These are phyloP conservation scores for Lacerta agilis DNA, from an alignment of 2,797 vertebrate species.

Conservation along the genomic window DNA sequence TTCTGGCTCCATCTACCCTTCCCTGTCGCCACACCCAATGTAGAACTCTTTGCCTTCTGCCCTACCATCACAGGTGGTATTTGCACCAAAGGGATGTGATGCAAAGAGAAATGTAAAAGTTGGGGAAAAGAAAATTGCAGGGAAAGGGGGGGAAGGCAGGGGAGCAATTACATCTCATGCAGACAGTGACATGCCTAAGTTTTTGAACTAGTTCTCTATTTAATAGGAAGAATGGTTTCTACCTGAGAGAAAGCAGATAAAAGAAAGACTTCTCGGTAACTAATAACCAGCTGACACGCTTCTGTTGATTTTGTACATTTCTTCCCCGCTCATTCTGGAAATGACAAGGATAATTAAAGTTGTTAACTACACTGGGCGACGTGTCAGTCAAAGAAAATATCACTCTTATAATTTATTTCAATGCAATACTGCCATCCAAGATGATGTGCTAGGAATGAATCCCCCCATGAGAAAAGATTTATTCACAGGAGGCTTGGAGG, in stretches of 20 bases:
- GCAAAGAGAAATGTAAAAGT: constrained; percentile 49
- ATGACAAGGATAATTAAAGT: constrained; percentile 77
- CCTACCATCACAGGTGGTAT: too few relatives aligned
- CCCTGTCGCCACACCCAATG: fast-evolving
- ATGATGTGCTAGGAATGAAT: constrained; percentile 68
- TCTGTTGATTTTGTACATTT: constrained; percentile 70
- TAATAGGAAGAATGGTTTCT: constrained; percentile 64
- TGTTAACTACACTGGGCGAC: constrained; percentile 71
- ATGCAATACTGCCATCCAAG: constrained; percentile 45
- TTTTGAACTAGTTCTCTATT: constrained; percentile 56
- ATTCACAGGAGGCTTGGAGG: constrained; percentile 40
- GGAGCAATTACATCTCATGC: constrained; percentile 65
- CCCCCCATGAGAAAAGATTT: constrained; percentile 60
- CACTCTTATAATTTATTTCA: constrained; percentile 65
- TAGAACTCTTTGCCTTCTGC: too few relatives aligned
- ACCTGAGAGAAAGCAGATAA: constrained; percentile 65
- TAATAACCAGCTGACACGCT: constrained; percentile 73
- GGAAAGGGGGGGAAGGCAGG: constrained; percentile 52
- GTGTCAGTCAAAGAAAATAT: constrained; percentile 73
- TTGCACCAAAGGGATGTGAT: not conserved
- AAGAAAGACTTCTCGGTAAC: constrained; percentile 63
- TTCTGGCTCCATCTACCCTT: too few relatives aligned
- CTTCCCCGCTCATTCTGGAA: constrained; percentile 67
- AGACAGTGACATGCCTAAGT: constrained; percentile 62
- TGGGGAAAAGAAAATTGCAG: not conserved